These are phyloP conservation scores for Drosophila pectinifera DNA, from an alignment of 1,140 invertebrate genomes.

Conservation along the genomic window DNA sequence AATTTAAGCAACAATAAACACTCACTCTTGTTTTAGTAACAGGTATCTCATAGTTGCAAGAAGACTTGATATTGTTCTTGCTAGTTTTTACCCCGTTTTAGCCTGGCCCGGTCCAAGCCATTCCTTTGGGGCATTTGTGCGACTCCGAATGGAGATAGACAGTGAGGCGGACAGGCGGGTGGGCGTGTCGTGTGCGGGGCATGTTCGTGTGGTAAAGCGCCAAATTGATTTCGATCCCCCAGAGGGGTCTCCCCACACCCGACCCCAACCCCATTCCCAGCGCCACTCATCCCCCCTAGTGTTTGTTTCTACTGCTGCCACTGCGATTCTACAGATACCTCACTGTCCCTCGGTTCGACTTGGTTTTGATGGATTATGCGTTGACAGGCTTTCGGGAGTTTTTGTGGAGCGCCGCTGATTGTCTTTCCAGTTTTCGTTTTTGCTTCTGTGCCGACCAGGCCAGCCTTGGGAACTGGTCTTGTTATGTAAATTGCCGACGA, in stretches of 20 bases:
- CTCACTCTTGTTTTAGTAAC: neutral
- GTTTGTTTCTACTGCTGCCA: slow-evolving; percentile 52
- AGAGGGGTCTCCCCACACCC: slow-evolving; percentile 50
- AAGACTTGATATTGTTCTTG: neutral
- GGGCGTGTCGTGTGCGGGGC: slow-evolving; percentile 73
- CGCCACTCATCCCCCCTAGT: slow-evolving; percentile 22
- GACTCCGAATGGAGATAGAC: slow-evolving; percentile 46
- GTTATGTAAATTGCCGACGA: slow-evolving; percentile 74
- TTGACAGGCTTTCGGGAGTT: slow-evolving; percentile 72
- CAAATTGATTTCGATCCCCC: slow-evolving; percentile 83
- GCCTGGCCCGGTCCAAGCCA: slow-evolving; percentile 41
- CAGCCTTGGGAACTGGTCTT: slow-evolving; percentile 78
- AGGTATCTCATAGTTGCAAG: slow-evolving; percentile 19
- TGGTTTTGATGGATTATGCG: slow-evolving; percentile 77
- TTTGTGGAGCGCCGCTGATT: slow-evolving; percentile 76
- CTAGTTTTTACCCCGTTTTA: slow-evolving; percentile 16
- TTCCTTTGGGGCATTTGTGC: slow-evolving; percentile 68
- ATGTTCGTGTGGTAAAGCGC: slow-evolving; percentile 81
- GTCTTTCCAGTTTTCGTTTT: slow-evolving; percentile 43
- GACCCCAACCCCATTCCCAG: slow-evolving; percentile 9
- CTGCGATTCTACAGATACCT: slow-evolving; percentile 42
- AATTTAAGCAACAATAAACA: too few relatives aligned
- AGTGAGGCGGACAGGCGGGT: slow-evolving; percentile 42
- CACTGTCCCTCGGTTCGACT: slow-evolving; percentile 48
- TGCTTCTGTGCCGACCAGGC: slow-evolving; percentile 7